phyloP scores from a whole-genome alignment of 2,888 invertebrate species.

The Lasius platythorax region DNA sequence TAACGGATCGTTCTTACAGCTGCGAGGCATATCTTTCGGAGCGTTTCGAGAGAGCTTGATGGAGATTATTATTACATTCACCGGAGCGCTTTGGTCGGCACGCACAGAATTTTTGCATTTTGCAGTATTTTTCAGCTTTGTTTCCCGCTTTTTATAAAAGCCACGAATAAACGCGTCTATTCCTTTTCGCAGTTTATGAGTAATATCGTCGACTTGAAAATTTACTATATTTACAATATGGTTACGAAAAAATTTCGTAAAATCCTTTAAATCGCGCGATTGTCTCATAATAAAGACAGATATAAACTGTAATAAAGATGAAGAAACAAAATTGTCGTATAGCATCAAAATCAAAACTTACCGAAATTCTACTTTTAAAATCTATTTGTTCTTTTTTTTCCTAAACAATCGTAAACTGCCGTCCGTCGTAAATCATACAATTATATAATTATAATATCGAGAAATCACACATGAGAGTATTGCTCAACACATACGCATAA shows the following conservation, averaged over 20 bases:
- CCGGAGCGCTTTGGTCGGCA: conserved; percentile 20
- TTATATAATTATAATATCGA: neutral
- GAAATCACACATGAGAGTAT: neutral
- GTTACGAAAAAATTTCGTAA: neutral
- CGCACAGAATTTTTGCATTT: conserved; percentile 22
- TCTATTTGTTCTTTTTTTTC: neutral
- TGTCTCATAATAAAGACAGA: neutral
- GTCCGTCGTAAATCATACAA: conserved; percentile 8
- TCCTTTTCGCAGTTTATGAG: conserved; percentile 7
- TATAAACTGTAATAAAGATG: neutral
- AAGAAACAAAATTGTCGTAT: neutral
- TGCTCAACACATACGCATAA: neutral
- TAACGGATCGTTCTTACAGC: conserved; percentile 32
- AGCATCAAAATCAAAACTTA: neutral
- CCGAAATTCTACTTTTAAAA: conserved; percentile 9
- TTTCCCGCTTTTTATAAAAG: conserved; percentile 1
- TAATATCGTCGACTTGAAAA: neutral
- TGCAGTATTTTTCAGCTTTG: conserved; percentile 4
- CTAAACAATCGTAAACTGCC: neutral
- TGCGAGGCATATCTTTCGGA: conserved; percentile 47
- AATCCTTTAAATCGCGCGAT: neutral
- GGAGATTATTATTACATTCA: conserved; percentile 53
- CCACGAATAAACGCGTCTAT: neutral
- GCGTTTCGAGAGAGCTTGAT: conserved; percentile 43
- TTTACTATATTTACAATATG: neutral